phyloP scores from a whole-genome alignment of 2,113 vertebrate species.

The Sporophila hypoxantha region DNA sequence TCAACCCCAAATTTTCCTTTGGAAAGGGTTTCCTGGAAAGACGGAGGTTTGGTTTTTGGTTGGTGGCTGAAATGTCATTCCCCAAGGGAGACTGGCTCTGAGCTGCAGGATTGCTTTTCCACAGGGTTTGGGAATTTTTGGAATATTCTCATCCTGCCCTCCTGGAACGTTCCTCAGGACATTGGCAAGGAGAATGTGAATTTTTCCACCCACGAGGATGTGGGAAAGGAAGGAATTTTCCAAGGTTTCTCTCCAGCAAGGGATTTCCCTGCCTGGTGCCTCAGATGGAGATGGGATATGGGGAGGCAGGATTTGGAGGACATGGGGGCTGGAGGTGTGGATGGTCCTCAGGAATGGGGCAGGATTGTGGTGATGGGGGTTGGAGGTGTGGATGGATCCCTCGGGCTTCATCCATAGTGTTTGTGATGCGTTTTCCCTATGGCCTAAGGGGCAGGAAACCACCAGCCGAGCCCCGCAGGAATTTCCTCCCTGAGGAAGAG shows the following conservation, averaged over 20 bases:
- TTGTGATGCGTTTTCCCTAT: no score
- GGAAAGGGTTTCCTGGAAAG: no score
- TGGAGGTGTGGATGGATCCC: neutral
- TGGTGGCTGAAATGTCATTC: no score
- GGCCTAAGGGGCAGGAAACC: neutral
- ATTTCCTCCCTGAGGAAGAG: neutral
- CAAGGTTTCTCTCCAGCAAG: neutral
- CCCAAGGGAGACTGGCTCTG: neutral
- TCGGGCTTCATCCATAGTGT: no score
- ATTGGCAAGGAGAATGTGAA: neutral
- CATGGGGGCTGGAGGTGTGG: no score
- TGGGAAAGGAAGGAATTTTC: neutral
- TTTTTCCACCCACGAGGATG: no score
- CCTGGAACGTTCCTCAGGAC: neutral
- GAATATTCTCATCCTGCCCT: neutral
- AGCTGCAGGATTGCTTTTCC: neutral
- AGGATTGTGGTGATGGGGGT: neutral
- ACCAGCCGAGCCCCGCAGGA: rapidly evolving
- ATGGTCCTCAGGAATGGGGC: neutral
- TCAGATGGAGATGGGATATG: neutral
- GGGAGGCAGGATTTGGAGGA: no score
- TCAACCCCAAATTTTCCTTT: no score
- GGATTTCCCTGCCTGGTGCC: rapidly evolving
- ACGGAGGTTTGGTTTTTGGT: no score
- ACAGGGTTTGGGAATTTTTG: neutral